phyloP scores from a whole-genome alignment of 1,140 invertebrate genomes.

The Diorhabda sublineata region DNA sequence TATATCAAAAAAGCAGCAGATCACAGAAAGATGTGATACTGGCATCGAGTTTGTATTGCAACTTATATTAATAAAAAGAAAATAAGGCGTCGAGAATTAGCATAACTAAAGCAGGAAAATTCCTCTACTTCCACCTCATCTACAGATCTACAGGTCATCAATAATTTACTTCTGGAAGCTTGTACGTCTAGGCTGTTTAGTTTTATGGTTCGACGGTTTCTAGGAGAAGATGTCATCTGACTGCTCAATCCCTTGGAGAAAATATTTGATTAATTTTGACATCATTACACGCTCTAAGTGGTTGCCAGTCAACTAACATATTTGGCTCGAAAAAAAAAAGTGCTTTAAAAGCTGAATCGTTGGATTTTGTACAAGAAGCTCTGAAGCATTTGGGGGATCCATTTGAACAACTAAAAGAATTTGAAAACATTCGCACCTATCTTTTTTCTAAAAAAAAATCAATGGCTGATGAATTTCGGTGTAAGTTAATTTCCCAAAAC shows the following conservation, averaged over 20 bases:
- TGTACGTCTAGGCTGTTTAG: neutral
- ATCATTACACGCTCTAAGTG: slow-evolving; percentile 6
- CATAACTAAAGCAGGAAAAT: no score
- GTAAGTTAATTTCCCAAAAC: no score
- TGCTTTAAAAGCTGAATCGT: slow-evolving; percentile 23
- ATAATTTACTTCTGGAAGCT: neutral
- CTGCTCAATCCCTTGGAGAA: slow-evolving; percentile 12
- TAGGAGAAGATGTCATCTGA: slow-evolving; percentile 20
- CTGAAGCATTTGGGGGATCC: slow-evolving; percentile 22
- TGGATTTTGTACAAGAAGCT: slow-evolving; percentile 26
- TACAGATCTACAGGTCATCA: no score
- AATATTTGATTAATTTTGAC: slow-evolving; percentile 26
- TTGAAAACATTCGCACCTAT: neutral
- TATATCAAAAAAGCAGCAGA: no score
- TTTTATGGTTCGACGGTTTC: slow-evolving; percentile 27
- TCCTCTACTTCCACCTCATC: no score
- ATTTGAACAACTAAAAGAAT: slow-evolving; percentile 3
- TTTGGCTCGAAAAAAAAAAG: neutral
- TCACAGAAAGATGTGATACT: no score
- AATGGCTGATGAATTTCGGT: no score
- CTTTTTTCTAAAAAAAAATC: no score
- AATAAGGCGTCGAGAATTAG: no score
- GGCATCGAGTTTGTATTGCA: no score
- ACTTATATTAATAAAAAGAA: no score
- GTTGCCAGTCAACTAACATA: no score